phyloP scores from a whole-genome alignment of 2,797 vertebrate species.

The Alosa sapidissima region DNA sequence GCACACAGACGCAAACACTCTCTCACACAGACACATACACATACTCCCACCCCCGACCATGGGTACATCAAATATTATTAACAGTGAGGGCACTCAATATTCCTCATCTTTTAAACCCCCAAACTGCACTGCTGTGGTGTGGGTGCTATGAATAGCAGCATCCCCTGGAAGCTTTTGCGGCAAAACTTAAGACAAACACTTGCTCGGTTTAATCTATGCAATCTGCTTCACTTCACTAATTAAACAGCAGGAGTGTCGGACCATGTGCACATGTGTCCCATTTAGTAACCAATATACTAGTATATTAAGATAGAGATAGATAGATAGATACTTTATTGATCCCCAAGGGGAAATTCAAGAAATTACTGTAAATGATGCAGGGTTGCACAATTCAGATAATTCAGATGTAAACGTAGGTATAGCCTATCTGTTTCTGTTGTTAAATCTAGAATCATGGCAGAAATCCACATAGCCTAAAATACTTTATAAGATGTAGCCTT shows the following conservation, averaged over 20 bases:
- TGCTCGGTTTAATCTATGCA: constrained; percentile 2
- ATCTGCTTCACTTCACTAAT: constrained; percentile 1
- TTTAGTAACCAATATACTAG: not conserved
- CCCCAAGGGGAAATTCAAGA: no score
- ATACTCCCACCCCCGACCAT: constrained; percentile 51
- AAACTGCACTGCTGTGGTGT: constrained; percentile 21
- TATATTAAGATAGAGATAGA: not conserved
- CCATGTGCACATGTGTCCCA: not conserved
- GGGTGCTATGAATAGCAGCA: not conserved
- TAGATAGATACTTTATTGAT: no score
- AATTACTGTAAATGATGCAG: no score
- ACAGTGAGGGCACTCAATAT: constrained; percentile 41
- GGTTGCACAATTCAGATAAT: not conserved
- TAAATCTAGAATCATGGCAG: not conserved
- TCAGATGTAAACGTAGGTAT: not conserved
- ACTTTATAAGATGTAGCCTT: not conserved
- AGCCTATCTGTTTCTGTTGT: not conserved
- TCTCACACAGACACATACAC: not conserved
- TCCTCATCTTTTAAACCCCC: constrained; percentile 40
- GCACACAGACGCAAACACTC: not conserved
- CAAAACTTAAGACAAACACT: not conserved
- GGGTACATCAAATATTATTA: constrained; percentile 70
- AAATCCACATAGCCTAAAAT: not conserved
- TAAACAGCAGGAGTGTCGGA: not conserved
- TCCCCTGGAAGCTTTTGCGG: not conserved